A percentile compares a stretch with the other conserved stretches of the same genome.
These are phyloP conservation scores for Cichlasoma orientale DNA, from an alignment of 2,797 vertebrate genomes.

Conservation along the genomic window DNA sequence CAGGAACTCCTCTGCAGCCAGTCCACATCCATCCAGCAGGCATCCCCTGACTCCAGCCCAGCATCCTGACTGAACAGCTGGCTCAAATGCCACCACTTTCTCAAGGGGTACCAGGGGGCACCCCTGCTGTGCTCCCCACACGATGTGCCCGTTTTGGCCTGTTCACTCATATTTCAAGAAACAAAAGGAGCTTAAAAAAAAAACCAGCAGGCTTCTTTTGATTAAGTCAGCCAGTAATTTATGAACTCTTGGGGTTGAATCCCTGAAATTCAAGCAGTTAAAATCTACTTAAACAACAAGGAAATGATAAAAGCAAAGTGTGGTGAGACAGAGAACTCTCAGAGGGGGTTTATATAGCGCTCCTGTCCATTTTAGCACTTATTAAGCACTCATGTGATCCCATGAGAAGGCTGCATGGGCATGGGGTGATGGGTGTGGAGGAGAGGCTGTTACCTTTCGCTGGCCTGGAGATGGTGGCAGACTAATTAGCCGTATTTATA, in stretches of 20 bases:
- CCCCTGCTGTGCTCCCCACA: constrained; percentile 41
- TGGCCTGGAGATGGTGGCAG: constrained; percentile 45
- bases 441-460: constrained; percentile 49
- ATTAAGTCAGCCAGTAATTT: constrained; percentile 3
- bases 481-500: constrained; percentile 84
- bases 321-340: constrained; percentile 35
- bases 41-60: constrained; percentile 66
- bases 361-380: constrained; percentile 66
- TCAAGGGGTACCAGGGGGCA: constrained; percentile 57
- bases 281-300: constrained; percentile 29
- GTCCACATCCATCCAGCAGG: constrained; percentile 68
- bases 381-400: constrained; percentile 66
- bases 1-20: constrained; percentile 67
- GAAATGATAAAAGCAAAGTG: constrained; percentile 35
- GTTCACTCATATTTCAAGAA: constrained; percentile 39
- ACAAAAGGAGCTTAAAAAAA: background rate
- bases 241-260: background rate
- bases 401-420: constrained; percentile 64
- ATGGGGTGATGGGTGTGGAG: constrained; percentile 70
- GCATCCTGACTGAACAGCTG: constrained; percentile 70
- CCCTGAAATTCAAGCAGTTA: constrained; percentile 23
- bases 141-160: constrained; percentile 46
- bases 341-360: constrained; percentile 73
- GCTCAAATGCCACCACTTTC: constrained; percentile 67
- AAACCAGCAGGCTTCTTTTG: constrained; percentile 3